phyloP scores from a whole-genome alignment of 92 coral and sea anemone genomes.

The Pocillopora grandis region DNA sequence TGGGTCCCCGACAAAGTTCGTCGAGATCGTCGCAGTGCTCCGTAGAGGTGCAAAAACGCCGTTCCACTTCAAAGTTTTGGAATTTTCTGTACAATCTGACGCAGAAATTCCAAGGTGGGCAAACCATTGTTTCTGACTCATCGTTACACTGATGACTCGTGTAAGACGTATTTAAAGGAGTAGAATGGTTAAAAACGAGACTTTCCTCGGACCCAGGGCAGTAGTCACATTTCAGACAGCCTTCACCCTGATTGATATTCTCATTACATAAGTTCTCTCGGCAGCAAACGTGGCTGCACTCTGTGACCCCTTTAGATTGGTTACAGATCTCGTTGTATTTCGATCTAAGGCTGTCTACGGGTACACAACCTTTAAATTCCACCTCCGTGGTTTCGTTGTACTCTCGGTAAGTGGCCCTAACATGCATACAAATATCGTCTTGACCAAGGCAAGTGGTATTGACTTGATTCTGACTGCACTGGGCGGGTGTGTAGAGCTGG shows the following conservation, averaged over 20 bases:
- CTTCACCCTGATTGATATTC: neutral
- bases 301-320: neutral
- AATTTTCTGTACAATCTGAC: neutral
- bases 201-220: constrained; percentile 6
- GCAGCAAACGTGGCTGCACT: neutral
- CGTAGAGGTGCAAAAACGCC: neutral
- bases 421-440: neutral
- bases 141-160: neutral
- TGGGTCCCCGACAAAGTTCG: neutral
- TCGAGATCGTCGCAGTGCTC: neutral
- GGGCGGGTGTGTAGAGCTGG: neutral
- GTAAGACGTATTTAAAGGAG: neutral
- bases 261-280: constrained; percentile 12
- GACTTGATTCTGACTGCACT: constrained; percentile 4
- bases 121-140: neutral
- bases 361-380: neutral
- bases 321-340: neutral
- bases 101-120: neutral
- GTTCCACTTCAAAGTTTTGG: neutral
- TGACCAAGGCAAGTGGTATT: neutral
- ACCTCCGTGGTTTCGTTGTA: neutral
- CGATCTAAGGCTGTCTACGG: neutral
- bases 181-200: neutral
- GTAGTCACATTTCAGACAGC: neutral
- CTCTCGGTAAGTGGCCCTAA: neutral